Evolutionary conservation across 2,888 invertebrate genomes (phyloP).

Genomic region (Heteropelma amictum): DNA sequence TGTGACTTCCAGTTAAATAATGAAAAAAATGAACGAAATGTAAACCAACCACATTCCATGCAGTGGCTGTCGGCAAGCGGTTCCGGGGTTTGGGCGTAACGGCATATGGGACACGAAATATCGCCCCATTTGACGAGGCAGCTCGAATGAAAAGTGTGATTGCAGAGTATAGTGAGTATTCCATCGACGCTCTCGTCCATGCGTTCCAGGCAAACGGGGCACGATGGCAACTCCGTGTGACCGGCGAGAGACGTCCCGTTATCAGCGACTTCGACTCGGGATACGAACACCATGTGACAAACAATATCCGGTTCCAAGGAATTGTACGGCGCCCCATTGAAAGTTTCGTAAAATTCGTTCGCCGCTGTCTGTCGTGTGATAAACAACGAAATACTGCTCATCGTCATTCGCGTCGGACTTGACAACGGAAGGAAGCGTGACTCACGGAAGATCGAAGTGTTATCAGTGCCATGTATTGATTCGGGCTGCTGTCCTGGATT

Average conservation of each 20-base stretch:
- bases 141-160: constrained; percentile 97
- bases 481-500: constrained; percentile 93
- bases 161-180: constrained; percentile 97
- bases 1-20: too few species aligned
- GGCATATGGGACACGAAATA: constrained; percentile 98
- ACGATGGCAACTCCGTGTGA: constrained; percentile 97
- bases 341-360: constrained; percentile 94
- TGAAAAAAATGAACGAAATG: too few species aligned
- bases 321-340: constrained; percentile 96
- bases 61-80: constrained; percentile 85
- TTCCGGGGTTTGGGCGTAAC: constrained; percentile 92
- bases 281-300: constrained; percentile 97
- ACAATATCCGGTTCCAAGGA: constrained; percentile 93
- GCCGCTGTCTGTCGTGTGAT: constrained; percentile 84
- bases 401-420: neutral
- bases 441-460: constrained; percentile 81
- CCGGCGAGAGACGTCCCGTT: constrained; percentile 87
- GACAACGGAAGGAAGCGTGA: too few species aligned
- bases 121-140: constrained; percentile 98
- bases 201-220: constrained; percentile 97
- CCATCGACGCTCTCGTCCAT: constrained; percentile 99
- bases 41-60: constrained; percentile 82
- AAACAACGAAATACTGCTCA: constrained; percentile 1
- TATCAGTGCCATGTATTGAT: constrained; percentile 98
- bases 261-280: constrained; percentile 91